These are phyloP conservation scores for Ischnus inquisitorius DNA, from an alignment of 2,888 invertebrate genomes.

Conservation along the genomic window DNA sequence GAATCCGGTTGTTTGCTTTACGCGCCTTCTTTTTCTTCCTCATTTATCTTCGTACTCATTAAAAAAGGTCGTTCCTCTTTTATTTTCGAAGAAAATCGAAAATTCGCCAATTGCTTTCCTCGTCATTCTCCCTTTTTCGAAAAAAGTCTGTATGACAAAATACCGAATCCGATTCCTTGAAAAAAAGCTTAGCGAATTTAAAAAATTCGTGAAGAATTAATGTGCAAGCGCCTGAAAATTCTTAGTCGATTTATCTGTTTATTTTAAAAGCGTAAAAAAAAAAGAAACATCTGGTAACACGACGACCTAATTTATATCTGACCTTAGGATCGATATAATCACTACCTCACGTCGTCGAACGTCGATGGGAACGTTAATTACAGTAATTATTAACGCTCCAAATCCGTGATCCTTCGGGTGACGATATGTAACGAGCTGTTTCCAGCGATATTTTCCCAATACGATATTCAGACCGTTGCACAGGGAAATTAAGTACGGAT, in stretches of 20 bases:
- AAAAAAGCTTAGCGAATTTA: too few relatives aligned
- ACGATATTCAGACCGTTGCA: neutral
- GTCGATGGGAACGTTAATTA: constrained; percentile 5
- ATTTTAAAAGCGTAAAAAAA: neutral
- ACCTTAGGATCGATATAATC: constrained; percentile 31
- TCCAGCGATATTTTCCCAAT: neutral
- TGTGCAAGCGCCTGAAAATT: too few relatives aligned
- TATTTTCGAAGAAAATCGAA: neutral
- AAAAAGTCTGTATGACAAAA: too few relatives aligned
- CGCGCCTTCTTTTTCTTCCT: neutral
- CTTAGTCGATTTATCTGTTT: too few relatives aligned
- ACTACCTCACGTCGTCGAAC: constrained; percentile 32
- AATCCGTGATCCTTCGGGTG: neutral
- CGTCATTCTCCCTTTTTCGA: too few relatives aligned
- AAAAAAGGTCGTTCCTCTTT: too few relatives aligned
- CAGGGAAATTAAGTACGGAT: neutral
- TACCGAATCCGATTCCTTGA: too few relatives aligned
- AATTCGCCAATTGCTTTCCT: neutral
- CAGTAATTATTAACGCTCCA: constrained; percentile 13
- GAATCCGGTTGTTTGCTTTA: neutral
- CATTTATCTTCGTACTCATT: too few relatives aligned
- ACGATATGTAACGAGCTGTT: neutral
- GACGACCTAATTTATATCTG: neutral
- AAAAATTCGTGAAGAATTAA: too few relatives aligned
- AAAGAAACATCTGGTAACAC: neutral